Evolutionary conservation across 1,140 invertebrate genomes (phyloP).

Genomic region (Diorhabda elongata): DNA sequence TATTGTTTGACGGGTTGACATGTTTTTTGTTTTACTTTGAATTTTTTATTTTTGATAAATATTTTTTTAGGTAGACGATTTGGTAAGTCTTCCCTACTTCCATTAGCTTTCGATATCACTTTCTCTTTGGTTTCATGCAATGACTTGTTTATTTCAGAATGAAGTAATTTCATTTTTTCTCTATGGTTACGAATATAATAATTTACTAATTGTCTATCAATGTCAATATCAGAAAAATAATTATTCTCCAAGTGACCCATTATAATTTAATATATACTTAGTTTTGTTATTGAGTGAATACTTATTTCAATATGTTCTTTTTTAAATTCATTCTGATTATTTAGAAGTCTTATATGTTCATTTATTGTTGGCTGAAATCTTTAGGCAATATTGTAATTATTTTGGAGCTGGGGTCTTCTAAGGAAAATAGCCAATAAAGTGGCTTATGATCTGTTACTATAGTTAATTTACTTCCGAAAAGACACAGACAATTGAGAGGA

Average conservation of each 20-base stretch:
- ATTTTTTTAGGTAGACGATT: background rate
- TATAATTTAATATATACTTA: constrained; percentile 1
- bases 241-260: background rate
- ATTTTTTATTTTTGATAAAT: background rate
- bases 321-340: too few relatives aligned
- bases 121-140: constrained; percentile 13
- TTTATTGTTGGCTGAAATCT: too few relatives aligned
- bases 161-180: constrained; percentile 5
- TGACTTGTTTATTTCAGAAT: constrained; percentile 9
- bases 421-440: too few relatives aligned
- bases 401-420: too few relatives aligned
- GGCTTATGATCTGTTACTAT: too few relatives aligned
- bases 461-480: too few relatives aligned
- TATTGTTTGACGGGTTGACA: too few relatives aligned
- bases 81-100: background rate
- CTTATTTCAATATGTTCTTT: too few relatives aligned
- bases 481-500: too few relatives aligned
- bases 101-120: constrained; percentile 13
- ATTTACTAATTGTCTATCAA: constrained; percentile 5
- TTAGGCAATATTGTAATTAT: too few relatives aligned
- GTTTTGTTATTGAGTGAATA: background rate
- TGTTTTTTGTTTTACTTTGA: background rate
- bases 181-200: background rate
- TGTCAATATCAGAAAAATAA: constrained; percentile 1
- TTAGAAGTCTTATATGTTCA: too few relatives aligned